Percentiles rank a stretch among this genome's conserved stretches.
Evolutionary conservation across 2,888 invertebrate species (phyloP).

Genomic region (Panorpa germanica): DNA sequence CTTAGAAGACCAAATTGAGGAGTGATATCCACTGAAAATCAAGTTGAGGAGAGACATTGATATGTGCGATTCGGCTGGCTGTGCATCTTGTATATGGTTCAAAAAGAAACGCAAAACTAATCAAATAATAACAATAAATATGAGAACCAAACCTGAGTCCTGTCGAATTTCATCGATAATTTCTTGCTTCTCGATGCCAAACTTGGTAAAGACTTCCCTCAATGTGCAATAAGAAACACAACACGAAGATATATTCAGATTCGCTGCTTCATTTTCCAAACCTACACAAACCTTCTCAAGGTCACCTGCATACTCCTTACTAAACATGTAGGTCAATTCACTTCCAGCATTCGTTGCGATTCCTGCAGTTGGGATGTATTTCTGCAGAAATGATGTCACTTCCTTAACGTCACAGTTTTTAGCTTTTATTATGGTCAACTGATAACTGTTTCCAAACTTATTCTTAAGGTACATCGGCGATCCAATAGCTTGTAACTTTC

Average conservation of each 20-base stretch:
- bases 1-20: conserved; percentile 9
- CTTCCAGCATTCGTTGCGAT: conserved; percentile 55
- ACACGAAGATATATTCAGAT: conserved; percentile 52
- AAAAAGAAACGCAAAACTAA: too few relatives aligned
- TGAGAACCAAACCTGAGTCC: too few relatives aligned
- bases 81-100: too few relatives aligned
- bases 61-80: too few relatives aligned
- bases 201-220: conserved; percentile 80
- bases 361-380: conserved; percentile 41
- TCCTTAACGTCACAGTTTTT: conserved; percentile 26
- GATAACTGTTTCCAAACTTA: conserved; percentile 71
- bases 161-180: too few relatives aligned
- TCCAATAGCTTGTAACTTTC: conserved; percentile 61
- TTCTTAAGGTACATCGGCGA: conserved; percentile 67
- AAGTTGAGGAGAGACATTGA: too few relatives aligned
- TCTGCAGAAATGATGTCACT: conserved; percentile 37
- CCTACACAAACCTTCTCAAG: conserved; percentile 51
- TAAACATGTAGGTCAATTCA: conserved; percentile 51
- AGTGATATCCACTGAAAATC: too few relatives aligned
- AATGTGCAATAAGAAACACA: conserved; percentile 72
- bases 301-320: conserved; percentile 34
- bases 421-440: conserved; percentile 41
- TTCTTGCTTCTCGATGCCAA: too few relatives aligned
- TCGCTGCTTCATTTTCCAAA: conserved; percentile 36
- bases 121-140: too few relatives aligned